phyloP scores from a whole-genome alignment of 2,888 invertebrate species.

The Polia nebulosa region DNA sequence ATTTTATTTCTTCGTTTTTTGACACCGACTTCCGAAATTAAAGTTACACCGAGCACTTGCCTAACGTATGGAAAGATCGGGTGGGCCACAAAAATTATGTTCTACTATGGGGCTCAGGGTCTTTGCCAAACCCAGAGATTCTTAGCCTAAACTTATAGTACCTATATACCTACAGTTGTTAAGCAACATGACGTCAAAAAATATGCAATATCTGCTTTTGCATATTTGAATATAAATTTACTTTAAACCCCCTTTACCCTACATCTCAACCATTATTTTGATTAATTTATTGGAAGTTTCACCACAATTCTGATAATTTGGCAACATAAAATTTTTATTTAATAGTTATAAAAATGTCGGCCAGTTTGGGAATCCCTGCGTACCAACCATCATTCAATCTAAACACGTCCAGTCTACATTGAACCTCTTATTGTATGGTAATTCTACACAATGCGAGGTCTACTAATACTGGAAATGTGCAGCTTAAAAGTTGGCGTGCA shows the following conservation, averaged over 20 bases:
- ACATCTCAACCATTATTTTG: not conserved
- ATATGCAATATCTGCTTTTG: slow-evolving; percentile 1
- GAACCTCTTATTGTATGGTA: not conserved
- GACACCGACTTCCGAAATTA: too few species aligned
- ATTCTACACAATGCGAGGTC: not conserved
- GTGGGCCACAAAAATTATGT: too few species aligned
- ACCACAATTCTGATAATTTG: slow-evolving; percentile 13
- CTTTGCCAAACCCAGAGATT: too few species aligned
- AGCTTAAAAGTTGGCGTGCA: not conserved
- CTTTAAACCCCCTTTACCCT: slow-evolving; percentile 13
- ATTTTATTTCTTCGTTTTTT: too few species aligned
- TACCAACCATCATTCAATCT: too few species aligned
- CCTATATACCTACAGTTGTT: too few species aligned
- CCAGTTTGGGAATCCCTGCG: slow-evolving; percentile 28
- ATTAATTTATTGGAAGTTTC: slow-evolving; percentile 16
- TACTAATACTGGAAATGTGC: not conserved
- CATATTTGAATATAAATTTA: not conserved
- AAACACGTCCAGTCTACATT: not conserved
- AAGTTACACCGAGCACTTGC: too few species aligned
- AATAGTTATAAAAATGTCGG: not conserved
- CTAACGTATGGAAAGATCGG: too few species aligned
- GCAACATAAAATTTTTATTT: slow-evolving; percentile 7
- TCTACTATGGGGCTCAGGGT: too few species aligned
- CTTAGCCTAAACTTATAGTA: too few species aligned
- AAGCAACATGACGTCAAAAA: not conserved